phyloP scores from a whole-genome alignment of 2,113 vertebrate species.

The Picathartes gymnocephalus region DNA sequence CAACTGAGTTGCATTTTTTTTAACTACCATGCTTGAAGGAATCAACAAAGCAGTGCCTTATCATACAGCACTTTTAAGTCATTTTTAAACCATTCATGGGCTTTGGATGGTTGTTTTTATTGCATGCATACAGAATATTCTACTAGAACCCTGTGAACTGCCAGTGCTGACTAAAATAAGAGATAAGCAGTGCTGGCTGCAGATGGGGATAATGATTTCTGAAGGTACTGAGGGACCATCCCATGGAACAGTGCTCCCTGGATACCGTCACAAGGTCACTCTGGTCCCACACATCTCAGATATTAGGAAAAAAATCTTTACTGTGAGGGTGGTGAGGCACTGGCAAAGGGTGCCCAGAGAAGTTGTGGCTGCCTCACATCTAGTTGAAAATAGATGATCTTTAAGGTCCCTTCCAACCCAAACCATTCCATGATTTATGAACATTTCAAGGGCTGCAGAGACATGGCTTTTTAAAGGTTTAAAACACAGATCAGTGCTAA shows the following conservation, averaged over 20 bases:
- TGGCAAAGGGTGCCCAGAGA: neutral
- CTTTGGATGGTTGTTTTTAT: neutral
- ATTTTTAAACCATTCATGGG: neutral
- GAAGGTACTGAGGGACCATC: neutral
- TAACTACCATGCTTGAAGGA: slow-evolving; percentile 15
- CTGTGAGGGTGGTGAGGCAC: neutral
- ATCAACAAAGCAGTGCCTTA: slow-evolving; percentile 4
- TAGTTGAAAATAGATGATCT: neutral
- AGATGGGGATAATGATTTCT: neutral
- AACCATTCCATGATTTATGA: neutral
- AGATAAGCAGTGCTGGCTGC: neutral
- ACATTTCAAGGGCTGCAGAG: neutral
- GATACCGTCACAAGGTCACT: neutral
- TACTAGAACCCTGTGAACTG: neutral
- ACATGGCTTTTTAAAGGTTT: neutral
- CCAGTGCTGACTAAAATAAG: neutral
- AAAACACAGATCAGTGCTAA: neutral
- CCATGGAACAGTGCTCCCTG: neutral
- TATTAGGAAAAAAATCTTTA: neutral
- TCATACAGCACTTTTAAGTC: neutral
- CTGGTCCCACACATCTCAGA: neutral
- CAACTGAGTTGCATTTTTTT: slow-evolving; percentile 18
- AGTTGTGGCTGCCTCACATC: neutral
- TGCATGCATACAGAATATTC: neutral
- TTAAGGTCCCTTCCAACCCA: neutral